Conservation (phyloP, 2,888 invertebrate genomes). For the Galerucella pusilla region DNA sequence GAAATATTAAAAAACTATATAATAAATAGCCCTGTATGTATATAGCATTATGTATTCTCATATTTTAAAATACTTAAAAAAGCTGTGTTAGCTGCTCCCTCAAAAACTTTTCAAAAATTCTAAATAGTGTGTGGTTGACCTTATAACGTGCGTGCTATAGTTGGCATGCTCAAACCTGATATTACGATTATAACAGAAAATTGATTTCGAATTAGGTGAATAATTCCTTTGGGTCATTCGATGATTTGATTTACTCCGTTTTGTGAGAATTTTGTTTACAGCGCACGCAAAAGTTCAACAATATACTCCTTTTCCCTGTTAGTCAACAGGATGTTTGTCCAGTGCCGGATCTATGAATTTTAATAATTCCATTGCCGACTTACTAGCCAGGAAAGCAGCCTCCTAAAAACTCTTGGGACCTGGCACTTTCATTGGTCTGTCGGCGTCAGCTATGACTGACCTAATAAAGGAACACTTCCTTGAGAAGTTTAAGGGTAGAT, state of each 20-base stretch:
- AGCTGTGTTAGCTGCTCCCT: too few relatives aligned
- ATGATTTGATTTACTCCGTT: conserved; percentile 42
- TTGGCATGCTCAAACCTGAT: background rate
- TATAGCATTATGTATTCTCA: too few relatives aligned
- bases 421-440: too few relatives aligned
- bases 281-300: conserved; percentile 26
- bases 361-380: background rate
- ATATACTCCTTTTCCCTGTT: background rate
- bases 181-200: conserved; percentile 45
- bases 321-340: background rate
- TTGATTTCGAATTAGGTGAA: conserved; percentile 52
- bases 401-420: too few relatives aligned
- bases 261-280: conserved; percentile 25
- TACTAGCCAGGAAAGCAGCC: too few relatives aligned
- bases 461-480: too few relatives aligned
- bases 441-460: too few relatives aligned
- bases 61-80: background rate
- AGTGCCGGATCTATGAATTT: background rate
- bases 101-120: background rate
- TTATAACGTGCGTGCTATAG: background rate
- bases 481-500: too few relatives aligned
- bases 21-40: too few relatives aligned
- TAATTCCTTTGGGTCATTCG: conserved; percentile 47
- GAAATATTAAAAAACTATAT: too few relatives aligned
- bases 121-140: background rate